phyloP scores from a whole-genome alignment of 1,140 invertebrate genomes.

The Cydia amplana region DNA sequence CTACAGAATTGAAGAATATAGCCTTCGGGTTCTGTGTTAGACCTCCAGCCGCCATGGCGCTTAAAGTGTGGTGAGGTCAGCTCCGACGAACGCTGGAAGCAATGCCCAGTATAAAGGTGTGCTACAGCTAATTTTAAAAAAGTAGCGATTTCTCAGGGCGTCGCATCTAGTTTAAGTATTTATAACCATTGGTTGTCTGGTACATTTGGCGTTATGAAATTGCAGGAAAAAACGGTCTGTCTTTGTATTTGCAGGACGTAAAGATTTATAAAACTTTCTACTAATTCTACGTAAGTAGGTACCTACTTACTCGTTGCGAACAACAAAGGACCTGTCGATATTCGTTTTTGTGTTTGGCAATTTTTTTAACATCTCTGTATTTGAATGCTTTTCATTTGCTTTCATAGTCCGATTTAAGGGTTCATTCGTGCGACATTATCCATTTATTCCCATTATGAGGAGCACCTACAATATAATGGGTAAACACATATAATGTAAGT shows the following conservation, averaged over 20 bases:
- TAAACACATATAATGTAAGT: background rate
- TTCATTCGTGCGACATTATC: background rate
- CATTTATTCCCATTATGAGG: background rate
- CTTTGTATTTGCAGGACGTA: background rate
- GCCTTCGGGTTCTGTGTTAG: too few species aligned
- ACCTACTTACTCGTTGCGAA: too few species aligned
- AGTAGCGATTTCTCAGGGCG: background rate
- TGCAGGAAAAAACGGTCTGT: background rate
- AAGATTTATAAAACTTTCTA: background rate
- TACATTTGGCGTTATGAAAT: background rate
- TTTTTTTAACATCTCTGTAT: background rate
- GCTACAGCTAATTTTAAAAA: background rate
- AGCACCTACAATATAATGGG: background rate
- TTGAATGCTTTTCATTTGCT: background rate
- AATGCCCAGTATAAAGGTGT: background rate
- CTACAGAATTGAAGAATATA: too few species aligned
- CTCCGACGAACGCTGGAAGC: slow-evolving; percentile 1
- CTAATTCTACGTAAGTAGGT: too few species aligned
- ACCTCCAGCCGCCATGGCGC: too few species aligned
- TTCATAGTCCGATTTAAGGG: background rate
- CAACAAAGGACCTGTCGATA: background rate
- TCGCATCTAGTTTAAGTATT: background rate
- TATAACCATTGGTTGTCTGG: background rate
- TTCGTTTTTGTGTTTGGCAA: slow-evolving; percentile 7
- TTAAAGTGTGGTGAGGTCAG: too few species aligned